Evolutionary conservation across 2,113 vertebrate genomes (phyloP).

Genomic region (Cygnus buccinator): DNA sequence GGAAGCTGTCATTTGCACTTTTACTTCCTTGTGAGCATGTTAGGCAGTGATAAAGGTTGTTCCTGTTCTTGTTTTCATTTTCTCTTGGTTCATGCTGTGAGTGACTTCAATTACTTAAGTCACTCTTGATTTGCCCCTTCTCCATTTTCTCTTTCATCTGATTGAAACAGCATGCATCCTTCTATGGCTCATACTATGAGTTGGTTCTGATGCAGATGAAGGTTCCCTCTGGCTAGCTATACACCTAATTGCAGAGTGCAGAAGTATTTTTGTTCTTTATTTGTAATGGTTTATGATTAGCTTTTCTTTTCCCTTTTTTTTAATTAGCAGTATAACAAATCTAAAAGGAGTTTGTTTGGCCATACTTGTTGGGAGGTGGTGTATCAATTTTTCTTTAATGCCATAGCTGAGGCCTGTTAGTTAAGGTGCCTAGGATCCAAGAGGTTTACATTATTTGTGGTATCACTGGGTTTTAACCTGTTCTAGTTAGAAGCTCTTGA

Average conservation of each 20-base stretch:
- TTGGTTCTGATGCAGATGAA: neutral
- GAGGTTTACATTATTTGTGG: neutral
- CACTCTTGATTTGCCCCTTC: neutral
- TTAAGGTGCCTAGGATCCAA: neutral
- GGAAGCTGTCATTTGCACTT: neutral
- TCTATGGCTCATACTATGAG: accelerated
- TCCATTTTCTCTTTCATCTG: neutral
- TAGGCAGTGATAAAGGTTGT: neutral
- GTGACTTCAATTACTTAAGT: neutral
- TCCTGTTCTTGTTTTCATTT: neutral
- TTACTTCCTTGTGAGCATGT: neutral
- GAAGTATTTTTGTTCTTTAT: neutral
- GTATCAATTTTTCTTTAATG: neutral
- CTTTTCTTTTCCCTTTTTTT: no score
- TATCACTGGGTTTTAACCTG: accelerated
- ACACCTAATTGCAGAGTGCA: accelerated
- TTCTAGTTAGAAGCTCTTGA: neutral
- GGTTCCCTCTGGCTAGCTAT: neutral
- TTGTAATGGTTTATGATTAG: neutral
- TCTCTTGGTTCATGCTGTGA: neutral
- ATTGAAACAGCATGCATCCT: neutral
- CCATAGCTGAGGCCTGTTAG: neutral
- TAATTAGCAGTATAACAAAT: neutral
- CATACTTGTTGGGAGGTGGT: neutral
- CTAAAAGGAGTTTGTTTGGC: neutral